phyloP scores from a whole-genome alignment of 2,797 vertebrate genomes.

The Labroides dimidiatus region DNA sequence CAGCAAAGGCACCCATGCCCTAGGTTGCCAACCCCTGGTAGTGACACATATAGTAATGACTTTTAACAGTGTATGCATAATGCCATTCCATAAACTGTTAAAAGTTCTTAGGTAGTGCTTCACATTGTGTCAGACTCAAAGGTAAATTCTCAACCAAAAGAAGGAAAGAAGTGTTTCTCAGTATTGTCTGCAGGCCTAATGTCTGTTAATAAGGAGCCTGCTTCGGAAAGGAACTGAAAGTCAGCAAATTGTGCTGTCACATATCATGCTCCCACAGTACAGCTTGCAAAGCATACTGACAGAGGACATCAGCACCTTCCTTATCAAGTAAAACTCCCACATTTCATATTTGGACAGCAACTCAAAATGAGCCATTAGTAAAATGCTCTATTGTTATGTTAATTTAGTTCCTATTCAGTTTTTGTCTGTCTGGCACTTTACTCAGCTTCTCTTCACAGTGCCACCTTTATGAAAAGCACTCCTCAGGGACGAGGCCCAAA shows the following conservation, averaged over 20 bases:
- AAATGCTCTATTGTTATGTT: conserved; percentile 64
- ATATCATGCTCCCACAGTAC: conserved; percentile 7
- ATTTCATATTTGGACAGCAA: conserved; percentile 53
- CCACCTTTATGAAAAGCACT: conserved; percentile 27
- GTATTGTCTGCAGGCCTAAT: conserved; percentile 1
- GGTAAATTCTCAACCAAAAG: conserved; percentile 17
- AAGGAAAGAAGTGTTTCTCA: conserved; percentile 36
- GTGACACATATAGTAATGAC: conserved; percentile 43
- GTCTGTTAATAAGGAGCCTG: too few relatives aligned
- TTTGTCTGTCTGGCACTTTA: conserved; percentile 40
- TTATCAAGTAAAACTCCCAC: conserved; percentile 51
- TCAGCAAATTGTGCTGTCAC: conserved; percentile 25
- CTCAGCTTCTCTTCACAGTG: conserved; percentile 7
- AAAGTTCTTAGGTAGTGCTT: too few relatives aligned
- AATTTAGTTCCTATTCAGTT: conserved; percentile 53
- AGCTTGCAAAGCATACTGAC: conserved; percentile 13
- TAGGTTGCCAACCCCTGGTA: too few relatives aligned
- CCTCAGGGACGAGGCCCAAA: conserved; percentile 35
- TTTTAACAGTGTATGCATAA: conserved; percentile 34
- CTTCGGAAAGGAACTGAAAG: conserved; percentile 21
- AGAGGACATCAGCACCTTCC: conserved; percentile 51
- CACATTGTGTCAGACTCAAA: conserved; percentile 9
- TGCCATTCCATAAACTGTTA: too few relatives aligned
- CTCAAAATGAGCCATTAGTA: conserved; percentile 62
- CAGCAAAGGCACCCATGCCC: too few relatives aligned